These are phyloP conservation scores for Chelonus formosanus DNA, from an alignment of 2,888 invertebrate genomes.

Conservation along the genomic window DNA sequence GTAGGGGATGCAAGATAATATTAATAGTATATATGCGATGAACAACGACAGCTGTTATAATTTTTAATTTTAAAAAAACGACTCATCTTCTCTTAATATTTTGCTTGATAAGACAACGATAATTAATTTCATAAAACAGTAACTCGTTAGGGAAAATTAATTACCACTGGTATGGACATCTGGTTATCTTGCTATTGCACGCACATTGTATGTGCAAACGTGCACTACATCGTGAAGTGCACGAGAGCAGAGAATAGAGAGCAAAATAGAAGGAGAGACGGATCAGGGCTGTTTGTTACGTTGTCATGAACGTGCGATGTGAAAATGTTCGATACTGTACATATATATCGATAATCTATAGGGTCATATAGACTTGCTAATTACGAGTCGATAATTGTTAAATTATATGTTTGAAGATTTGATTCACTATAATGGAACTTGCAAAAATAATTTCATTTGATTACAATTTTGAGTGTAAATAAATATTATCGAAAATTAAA, in stretches of 20 bases:
- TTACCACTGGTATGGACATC: slow-evolving; percentile 26
- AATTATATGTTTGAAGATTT: slow-evolving; percentile 13
- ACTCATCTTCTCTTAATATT: slow-evolving; percentile 3
- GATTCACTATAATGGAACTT: background rate
- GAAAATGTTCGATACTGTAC: slow-evolving; percentile 33
- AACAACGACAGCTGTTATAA: too few species aligned
- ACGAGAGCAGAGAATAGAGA: slow-evolving; percentile 1
- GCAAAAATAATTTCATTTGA: too few species aligned
- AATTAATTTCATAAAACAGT: slow-evolving; percentile 19
- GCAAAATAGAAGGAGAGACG: slow-evolving; percentile 1
- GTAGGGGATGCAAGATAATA: too few species aligned
- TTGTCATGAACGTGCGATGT: slow-evolving; percentile 35
- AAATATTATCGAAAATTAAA: too few species aligned
- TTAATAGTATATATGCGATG: too few species aligned
- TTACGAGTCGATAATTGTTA: slow-evolving; percentile 34
- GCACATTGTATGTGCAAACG: slow-evolving; percentile 21
- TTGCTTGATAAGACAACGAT: background rate
- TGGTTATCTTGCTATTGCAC: slow-evolving; percentile 29
- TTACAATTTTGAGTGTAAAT: too few species aligned
- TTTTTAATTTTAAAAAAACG: background rate
- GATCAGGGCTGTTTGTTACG: slow-evolving; percentile 32
- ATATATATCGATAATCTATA: slow-evolving; percentile 20
- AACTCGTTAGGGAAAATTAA: slow-evolving; percentile 23
- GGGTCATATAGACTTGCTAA: slow-evolving; percentile 31
- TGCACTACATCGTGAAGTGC: slow-evolving; percentile 20